Percentiles rank a stretch among this genome's conserved stretches.
Evolutionary conservation across 2,797 vertebrate genomes (phyloP).

Genomic region (Allenopithecus nigroviridis): DNA sequence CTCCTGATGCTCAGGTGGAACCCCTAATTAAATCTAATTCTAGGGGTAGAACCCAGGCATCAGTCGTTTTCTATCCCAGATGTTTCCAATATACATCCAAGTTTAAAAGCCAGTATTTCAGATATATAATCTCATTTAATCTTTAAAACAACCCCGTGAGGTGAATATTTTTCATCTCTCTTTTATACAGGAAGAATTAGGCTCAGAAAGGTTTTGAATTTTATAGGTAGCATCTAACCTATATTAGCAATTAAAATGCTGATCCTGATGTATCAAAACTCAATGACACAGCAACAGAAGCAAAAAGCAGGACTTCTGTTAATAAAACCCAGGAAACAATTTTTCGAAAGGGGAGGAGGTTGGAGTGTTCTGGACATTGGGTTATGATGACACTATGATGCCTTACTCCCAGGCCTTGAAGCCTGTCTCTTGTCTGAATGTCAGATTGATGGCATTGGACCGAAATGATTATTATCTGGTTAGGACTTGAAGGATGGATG

Average conservation of each 20-base stretch:
- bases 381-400: neutral
- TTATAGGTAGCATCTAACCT: neutral
- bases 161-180: neutral
- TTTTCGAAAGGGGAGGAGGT: neutral
- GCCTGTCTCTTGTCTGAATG: neutral
- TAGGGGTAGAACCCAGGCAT: neutral
- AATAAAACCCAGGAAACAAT: neutral
- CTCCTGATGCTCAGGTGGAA: neutral
- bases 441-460: neutral
- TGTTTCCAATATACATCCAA: neutral
- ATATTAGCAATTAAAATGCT: neutral
- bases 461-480: neutral
- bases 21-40: neutral
- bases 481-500: neutral
- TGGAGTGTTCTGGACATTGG: neutral
- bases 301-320: neutral
- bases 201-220: neutral
- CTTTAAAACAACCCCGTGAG: neutral
- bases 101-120: neutral
- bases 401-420: neutral
- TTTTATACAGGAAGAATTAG: neutral
- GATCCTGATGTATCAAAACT: neutral
- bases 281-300: neutral
- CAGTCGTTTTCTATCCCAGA: neutral
- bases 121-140: neutral